phyloP scores from a whole-genome alignment of 2,888 invertebrate genomes.

The Lordiphosa andalusiaca region DNA sequence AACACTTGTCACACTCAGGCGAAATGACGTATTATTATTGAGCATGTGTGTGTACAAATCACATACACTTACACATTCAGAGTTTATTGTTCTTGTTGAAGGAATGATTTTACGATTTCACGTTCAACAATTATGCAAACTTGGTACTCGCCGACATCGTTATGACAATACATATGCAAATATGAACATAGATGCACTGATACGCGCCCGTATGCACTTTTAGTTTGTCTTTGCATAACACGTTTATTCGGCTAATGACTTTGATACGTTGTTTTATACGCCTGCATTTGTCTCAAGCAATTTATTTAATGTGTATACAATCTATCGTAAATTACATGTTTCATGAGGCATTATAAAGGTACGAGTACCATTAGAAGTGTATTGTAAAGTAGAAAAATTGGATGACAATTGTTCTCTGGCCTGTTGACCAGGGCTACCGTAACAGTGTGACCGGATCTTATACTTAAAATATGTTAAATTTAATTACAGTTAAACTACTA shows the following conservation, averaged over 20 bases:
- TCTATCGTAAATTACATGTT: conserved; percentile 31
- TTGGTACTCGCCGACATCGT: conserved; percentile 17
- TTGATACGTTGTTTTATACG: conserved; percentile 17
- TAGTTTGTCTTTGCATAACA: conserved; percentile 64
- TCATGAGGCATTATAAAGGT: conserved; percentile 33
- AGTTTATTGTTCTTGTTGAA: conserved; percentile 50
- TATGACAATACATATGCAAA: not conserved
- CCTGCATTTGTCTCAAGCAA: conserved; percentile 17
- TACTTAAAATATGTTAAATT: not conserved
- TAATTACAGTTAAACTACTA: no score
- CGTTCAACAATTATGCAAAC: conserved; percentile 22
- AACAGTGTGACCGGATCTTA: conserved; percentile 7
- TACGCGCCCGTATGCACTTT: conserved; percentile 36
- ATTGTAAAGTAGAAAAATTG: conserved; percentile 10
- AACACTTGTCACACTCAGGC: conserved; percentile 31
- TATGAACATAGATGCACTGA: conserved; percentile 26
- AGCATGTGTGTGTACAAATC: conserved; percentile 22
- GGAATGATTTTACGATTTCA: conserved; percentile 40
- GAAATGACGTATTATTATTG: conserved; percentile 22
- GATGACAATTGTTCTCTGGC: conserved; percentile 27
- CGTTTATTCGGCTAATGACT: conserved; percentile 31
- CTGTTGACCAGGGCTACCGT: conserved; percentile 17
- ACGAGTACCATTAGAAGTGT: conserved; percentile 23
- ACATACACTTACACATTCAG: conserved; percentile 14
- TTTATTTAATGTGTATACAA: conserved; percentile 11